These are phyloP conservation scores for Neocrepidodera transversa DNA, from an alignment of 2,888 invertebrate species.

Conservation along the genomic window DNA sequence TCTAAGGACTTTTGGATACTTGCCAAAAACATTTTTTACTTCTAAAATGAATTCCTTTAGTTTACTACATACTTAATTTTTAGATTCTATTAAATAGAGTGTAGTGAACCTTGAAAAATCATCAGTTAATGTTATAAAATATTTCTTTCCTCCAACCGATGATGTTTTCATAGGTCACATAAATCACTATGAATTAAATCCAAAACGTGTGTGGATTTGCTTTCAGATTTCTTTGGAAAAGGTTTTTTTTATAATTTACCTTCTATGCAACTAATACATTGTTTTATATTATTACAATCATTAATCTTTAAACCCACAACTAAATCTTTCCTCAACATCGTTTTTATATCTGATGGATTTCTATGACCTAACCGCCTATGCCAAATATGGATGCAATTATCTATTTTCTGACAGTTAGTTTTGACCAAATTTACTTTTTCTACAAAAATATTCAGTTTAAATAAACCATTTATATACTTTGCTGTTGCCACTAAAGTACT, in stretches of 20 bases:
- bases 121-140: no score
- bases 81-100: no score
- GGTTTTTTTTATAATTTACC: not conserved
- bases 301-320: constrained; percentile 3
- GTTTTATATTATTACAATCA: not conserved
- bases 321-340: not conserved
- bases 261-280: not conserved
- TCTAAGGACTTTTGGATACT: no score
- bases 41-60: not conserved
- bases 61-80: not conserved
- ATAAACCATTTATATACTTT: not conserved
- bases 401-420: not conserved
- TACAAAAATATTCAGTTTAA: not conserved
- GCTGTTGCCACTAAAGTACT: not conserved
- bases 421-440: not conserved
- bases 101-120: no score
- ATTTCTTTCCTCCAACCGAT: no score
- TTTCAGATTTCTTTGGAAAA: not conserved
- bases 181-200: constrained; percentile 2
- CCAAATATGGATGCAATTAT: not conserved
- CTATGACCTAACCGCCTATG: not conserved
- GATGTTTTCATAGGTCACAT: not conserved
- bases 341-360: not conserved
- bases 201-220: not conserved
- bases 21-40: no score